Base-by-base conservation (phyloP, 2,113 vertebrate species). In the Meleagris gallopavo region DNA sequence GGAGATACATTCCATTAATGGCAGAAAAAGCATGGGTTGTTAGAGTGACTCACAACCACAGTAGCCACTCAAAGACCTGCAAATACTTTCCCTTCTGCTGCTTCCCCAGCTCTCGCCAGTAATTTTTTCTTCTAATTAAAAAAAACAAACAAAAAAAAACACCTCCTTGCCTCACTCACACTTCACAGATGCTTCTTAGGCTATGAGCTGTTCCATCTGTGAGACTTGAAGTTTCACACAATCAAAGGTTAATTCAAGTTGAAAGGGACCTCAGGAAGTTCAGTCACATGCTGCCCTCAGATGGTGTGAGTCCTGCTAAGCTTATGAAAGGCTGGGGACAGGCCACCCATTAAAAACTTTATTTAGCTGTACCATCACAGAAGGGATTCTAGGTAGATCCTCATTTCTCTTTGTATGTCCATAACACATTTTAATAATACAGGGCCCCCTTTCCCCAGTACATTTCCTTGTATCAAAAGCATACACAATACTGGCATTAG, bases 351-450 rank as follows among this genome's bases (percentile, higher is more conserved):
- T 45, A 29, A 30, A 58, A 86, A 52, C 34, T 73, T 43, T 0
- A 20, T 27, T 60, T 54, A 45, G 41, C 41, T 77, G 24, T 8
- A 20, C 15, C 30, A 71, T 45, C 38, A 69, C 32, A 69, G 54
- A 70, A 78, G 54, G 34, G 17, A 25, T 69, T 57, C 67, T 52
- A 43, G 10, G 32, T 15, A 15, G 17, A 72, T 11, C 21, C 29
- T 11, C 19, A n/a, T 21, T 30, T 62, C 57, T 24, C 34, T 80
- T 27, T 40, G 15, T 6, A 13, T 3, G 8, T 29, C 48, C 2
- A 0, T 29, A 3, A 3, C 64, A 36, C 40, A 6, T 52, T 65
- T 62, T 22, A 32, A 29, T 57, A 75, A 41, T 12, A 61, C 0
- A 0, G 10, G 17, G 24, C 12, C 10, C 19, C 66, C 43, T 45